Percentiles rank a stretch among this genome's conserved stretches.
Evolutionary conservation across 1,140 invertebrate species (phyloP).

Genomic region (Cydia pomonella): DNA sequence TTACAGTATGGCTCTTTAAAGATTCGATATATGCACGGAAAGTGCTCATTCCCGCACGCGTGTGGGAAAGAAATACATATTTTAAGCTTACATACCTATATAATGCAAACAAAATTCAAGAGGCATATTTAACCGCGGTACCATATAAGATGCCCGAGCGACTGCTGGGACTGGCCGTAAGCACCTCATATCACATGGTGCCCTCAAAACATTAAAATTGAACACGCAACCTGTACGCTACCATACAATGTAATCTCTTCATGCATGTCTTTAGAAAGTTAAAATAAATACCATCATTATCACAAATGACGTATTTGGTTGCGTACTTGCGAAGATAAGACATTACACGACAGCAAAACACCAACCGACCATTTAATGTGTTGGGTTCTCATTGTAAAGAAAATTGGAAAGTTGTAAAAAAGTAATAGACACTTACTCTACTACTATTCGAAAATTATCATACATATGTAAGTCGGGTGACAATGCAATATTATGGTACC

Average conservation of each 20-base stretch:
- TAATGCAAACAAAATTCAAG: neutral
- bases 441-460: too few relatives aligned
- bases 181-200: neutral
- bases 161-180: neutral
- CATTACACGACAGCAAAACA: neutral
- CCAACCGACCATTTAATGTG: neutral
- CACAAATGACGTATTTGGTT: neutral
- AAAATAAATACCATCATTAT: slow-evolving; percentile 31
- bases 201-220: slow-evolving; percentile 5
- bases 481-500: too few relatives aligned
- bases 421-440: neutral
- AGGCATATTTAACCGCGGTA: neutral
- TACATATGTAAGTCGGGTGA: too few relatives aligned
- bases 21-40: too few relatives aligned
- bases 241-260: slow-evolving; percentile 23
- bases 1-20: too few relatives aligned
- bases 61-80: too few relatives aligned
- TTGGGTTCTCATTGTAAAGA: slow-evolving; percentile 2
- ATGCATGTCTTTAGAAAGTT: slow-evolving; percentile 15
- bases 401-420: neutral
- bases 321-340: slow-evolving; percentile 14
- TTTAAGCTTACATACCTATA: too few relatives aligned
- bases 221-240: slow-evolving; percentile 2
- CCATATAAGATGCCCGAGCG: neutral
- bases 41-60: too few relatives aligned